Percentiles rank a stretch among this genome's conserved stretches.
phyloP scores from a whole-genome alignment of 2,113 vertebrate species.

The Lanius collurio region DNA sequence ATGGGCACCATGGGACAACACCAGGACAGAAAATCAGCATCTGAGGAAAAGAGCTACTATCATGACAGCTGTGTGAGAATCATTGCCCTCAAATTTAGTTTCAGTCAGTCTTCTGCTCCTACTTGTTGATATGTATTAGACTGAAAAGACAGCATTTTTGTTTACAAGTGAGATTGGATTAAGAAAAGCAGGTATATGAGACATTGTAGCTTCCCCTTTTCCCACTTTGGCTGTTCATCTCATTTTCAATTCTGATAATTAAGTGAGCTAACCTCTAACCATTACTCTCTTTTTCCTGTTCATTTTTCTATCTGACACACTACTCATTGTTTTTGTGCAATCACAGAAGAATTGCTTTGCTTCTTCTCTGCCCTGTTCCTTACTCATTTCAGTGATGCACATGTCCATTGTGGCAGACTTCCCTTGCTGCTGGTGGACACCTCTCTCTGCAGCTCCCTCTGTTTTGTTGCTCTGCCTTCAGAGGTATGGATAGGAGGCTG shows the following conservation, averaged over 20 bases:
- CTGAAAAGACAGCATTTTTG: not conserved
- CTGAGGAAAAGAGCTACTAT: not conserved
- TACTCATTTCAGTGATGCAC: not conserved
- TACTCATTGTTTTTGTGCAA: not conserved
- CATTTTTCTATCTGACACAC: not conserved
- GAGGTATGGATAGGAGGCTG: not conserved
- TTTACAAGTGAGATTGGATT: not conserved
- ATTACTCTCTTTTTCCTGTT: not conserved
- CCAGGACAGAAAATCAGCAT: not conserved
- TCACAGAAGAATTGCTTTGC: constrained; percentile 7
- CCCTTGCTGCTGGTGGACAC: not conserved
- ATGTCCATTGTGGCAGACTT: not conserved
- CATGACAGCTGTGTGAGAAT: not conserved
- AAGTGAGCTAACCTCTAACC: not conserved
- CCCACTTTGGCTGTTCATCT: not conserved
- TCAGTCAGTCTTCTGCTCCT: not conserved
- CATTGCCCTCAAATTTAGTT: not conserved
- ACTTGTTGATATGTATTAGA: not conserved
- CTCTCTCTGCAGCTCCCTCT: not conserved
- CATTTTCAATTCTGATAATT: constrained; percentile 7
- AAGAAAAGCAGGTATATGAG: constrained; percentile 18
- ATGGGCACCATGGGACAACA: not conserved
- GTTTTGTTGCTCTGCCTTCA: not conserved
- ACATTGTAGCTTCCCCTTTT: not conserved
- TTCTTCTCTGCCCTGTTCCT: not conserved